These are phyloP conservation scores for Augochlora pura DNA, from an alignment of 1,140 invertebrate genomes.

Conservation along the genomic window DNA sequence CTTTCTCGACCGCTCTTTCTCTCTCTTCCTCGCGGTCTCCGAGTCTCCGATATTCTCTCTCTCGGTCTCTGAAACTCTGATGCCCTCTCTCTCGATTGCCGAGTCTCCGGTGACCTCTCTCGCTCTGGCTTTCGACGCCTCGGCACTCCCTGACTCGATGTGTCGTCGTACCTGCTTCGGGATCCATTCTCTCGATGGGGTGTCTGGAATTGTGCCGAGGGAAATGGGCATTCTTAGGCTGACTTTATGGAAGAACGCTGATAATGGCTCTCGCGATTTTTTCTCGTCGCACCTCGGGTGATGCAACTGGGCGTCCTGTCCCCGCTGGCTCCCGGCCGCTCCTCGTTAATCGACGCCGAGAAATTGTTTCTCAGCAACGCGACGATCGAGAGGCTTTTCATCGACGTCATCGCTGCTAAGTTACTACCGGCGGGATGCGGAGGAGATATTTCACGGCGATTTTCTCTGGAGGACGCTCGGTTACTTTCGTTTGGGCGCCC, in stretches of 20 bases:
- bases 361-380: too few species aligned
- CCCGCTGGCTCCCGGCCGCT: background rate
- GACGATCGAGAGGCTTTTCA: too few species aligned
- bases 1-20: too few species aligned
- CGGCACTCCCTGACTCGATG: conserved; percentile 48
- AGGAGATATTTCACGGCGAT: too few species aligned
- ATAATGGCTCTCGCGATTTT: conserved; percentile 44
- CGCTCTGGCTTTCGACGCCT: conserved; percentile 31
- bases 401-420: too few species aligned
- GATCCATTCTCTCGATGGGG: conserved; percentile 43
- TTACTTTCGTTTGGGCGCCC: too few species aligned
- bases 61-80: too few species aligned
- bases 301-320: conserved; percentile 27
- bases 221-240: conserved; percentile 46
- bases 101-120: conserved; percentile 18
- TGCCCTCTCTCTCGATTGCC: too few species aligned
- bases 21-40: too few species aligned
- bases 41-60: too few species aligned
- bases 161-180: conserved; percentile 60
- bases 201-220: conserved; percentile 47
- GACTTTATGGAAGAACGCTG: conserved; percentile 48
- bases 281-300: background rate
- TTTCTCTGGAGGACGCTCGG: too few species aligned
- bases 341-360: background rate
- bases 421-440: too few species aligned